Percentiles rank a stretch among this genome's conserved stretches.
These are phyloP conservation scores for Brachionus sp. DNA, from an alignment of 1,140 invertebrate genomes.

Conservation along the genomic window DNA sequence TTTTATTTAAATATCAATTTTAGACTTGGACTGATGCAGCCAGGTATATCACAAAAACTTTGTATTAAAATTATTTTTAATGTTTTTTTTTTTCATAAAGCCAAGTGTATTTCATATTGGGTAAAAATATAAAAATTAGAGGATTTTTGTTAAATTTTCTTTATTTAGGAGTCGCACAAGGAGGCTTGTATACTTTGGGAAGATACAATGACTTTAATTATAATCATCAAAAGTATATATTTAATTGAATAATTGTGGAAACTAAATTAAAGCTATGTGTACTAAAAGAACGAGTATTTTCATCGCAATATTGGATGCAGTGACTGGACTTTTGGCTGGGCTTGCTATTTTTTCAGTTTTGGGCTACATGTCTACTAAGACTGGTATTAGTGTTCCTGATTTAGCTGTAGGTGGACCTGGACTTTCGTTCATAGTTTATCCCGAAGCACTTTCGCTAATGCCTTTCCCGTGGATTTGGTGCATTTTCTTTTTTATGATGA, in stretches of 20 bases:
- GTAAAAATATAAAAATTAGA: background rate
- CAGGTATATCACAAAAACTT: background rate
- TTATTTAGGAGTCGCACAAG: background rate
- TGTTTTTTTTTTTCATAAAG: background rate
- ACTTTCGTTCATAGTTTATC: conserved; percentile 68
- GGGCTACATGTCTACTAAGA: conserved; percentile 51
- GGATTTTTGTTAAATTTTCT: background rate
- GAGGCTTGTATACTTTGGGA: conserved; percentile 37
- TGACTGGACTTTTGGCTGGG: conserved; percentile 63
- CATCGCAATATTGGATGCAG: conserved; percentile 18
- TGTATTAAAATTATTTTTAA: too few species aligned
- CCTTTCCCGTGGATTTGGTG: conserved; percentile 92
- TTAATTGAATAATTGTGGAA: too few species aligned
- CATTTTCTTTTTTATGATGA: conserved; percentile 95
- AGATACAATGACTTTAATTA: conserved; percentile 31
- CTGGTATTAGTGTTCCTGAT: conserved; percentile 52
- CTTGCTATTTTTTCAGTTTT: conserved; percentile 52
- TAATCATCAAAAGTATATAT: conserved; percentile 39
- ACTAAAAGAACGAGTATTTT: background rate
- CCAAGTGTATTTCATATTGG: conserved; percentile 32
- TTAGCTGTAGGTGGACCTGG: conserved; percentile 50
- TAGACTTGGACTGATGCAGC: conserved; percentile 44
- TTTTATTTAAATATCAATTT: background rate
- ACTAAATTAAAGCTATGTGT: background rate
- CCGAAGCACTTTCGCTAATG: conserved; percentile 77